These are phyloP conservation scores for Luffia ferchaultella DNA, from an alignment of 2,888 invertebrate genomes.

Conservation along the genomic window DNA sequence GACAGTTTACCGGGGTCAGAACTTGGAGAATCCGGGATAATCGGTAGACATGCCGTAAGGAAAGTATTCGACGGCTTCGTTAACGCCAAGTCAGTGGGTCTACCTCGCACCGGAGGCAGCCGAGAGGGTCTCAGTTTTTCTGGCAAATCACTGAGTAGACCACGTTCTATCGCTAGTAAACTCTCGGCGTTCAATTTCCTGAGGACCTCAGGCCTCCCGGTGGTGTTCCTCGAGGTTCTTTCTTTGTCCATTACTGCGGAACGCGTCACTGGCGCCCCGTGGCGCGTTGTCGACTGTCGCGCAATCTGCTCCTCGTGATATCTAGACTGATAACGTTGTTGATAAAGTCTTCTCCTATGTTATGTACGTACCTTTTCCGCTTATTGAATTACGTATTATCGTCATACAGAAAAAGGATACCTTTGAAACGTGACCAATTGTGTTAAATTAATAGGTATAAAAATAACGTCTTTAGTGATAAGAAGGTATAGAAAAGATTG, in stretches of 20 bases:
- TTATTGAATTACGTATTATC: neutral
- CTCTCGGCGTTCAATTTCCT: constrained; percentile 47
- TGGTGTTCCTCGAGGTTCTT: constrained; percentile 21
- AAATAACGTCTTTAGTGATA: too few relatives aligned
- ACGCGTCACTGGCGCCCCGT: constrained; percentile 38
- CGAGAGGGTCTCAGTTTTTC: constrained; percentile 41
- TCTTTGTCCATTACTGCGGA: constrained; percentile 37
- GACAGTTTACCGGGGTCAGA: constrained; percentile 16
- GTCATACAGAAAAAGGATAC: neutral
- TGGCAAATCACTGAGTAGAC: constrained; percentile 46
- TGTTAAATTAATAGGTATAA: too few relatives aligned
- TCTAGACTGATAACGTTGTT: constrained; percentile 37
- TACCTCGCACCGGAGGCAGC: constrained; percentile 30
- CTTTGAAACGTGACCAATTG: too few relatives aligned
- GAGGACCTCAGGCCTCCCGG: constrained; percentile 40
- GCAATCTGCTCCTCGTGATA: constrained; percentile 28
- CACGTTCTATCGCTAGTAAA: constrained; percentile 45
- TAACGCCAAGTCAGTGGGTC: constrained; percentile 35
- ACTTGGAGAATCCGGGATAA: constrained; percentile 31
- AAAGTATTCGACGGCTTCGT: constrained; percentile 43
- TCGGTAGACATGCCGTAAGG: constrained; percentile 27
- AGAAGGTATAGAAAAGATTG: too few relatives aligned
- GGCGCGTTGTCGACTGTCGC: constrained; percentile 37
- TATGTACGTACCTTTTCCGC: neutral
- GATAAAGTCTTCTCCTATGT: constrained; percentile 27